Conservation (phyloP, 2,888 invertebrate species). For the Hyposoter didymator region DNA sequence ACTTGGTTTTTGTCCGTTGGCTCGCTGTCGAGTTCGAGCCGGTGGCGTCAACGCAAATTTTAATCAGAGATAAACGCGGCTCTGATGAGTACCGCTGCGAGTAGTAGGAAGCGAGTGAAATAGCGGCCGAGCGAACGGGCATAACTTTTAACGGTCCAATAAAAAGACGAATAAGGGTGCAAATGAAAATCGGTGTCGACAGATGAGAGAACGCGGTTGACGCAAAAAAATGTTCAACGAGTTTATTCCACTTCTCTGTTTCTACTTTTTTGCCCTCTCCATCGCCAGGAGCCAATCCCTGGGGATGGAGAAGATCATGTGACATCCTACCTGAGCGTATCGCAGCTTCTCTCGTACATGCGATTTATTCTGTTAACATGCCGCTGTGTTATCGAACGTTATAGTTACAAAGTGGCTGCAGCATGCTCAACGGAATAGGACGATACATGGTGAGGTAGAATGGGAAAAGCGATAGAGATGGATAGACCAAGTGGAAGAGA, state of each 20-base stretch:
- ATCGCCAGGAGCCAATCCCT: conserved; percentile 2
- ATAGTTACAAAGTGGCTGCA: conserved; percentile 57
- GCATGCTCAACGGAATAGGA: conserved; percentile 3
- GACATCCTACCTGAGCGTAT: conserved; percentile 34
- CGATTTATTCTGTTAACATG: conserved; percentile 62
- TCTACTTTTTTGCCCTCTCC: conserved; percentile 29
- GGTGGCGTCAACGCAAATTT: conserved; percentile 74
- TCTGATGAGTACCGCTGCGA: conserved; percentile 51
- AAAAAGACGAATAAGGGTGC: conserved; percentile 74
- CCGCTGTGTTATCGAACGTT: conserved; percentile 60
- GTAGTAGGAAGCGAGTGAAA: conserved; percentile 21
- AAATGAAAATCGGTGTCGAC: conserved; percentile 78
- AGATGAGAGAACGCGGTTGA: conserved; percentile 49
- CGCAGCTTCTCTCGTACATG: conserved; percentile 27
- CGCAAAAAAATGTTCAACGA: conserved; percentile 36
- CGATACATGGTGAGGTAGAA: conserved; percentile 26
- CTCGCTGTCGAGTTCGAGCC: conserved; percentile 45
- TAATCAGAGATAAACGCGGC: conserved; percentile 79
- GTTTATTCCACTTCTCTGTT: conserved; percentile 42
- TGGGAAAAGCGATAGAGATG: not conserved
- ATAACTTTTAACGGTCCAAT: conserved; percentile 80
- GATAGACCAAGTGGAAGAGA: not conserved
- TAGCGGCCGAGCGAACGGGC: conserved; percentile 67
- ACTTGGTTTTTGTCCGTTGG: conserved; percentile 39
- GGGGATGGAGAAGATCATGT: not conserved